Evolutionary conservation across 2,797 vertebrate genomes (phyloP), one percentile per base, ranked within the genome.

Genomic region (Apogon hyalosoma): DNA sequence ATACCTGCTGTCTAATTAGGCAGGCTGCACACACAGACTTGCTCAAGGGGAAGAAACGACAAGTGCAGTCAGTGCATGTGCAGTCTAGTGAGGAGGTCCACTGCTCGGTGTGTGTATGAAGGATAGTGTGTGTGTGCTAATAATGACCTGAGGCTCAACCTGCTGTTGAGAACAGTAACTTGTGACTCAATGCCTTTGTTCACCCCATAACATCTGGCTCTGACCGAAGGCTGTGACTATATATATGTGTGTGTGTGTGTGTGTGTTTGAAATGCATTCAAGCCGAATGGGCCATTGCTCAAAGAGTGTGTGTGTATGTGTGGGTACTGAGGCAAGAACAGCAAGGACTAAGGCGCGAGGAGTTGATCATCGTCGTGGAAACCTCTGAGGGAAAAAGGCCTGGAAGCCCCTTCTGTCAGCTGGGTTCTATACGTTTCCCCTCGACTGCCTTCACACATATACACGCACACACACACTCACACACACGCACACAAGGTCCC

Each of bases 1-100:
- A 89, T 92, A 93, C 93, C 92, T 89, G 92, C 90, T 88, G 77
- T 88, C 87, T 88, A 88, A 94, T 94, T 94, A 92, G 83, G 78
- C 88, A 79, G 79, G 69, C 79, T 1, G 31, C 78, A 56, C 73
- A 73, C 72, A 71, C 79, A 36, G 53, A 71, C 80, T 79, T 10
- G 86, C 89, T 89, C 70, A 84, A 80, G 84, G 88, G 80, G 85
- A 85, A 85, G 80, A 73, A 69, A 65, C 24, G 19, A 64, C 65
- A 58, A 75, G 70, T 69, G 6, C 41, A 65, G 66, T 68, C 63
- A 53, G 68, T 77, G 76, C 64, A 68, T 84, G 82, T 70, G 75
- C 77, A 80, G 5, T 43, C 73, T 64, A 60, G 67, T 82, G 76
- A 72, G 51, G n/a, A 15, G 49, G 75, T 50, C 74, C 16, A 16